Evolutionary conservation across 2,113 vertebrate species (phyloP), one percentile per base, ranked within the genome.

Genomic region (Oplegnathus fasciatus): DNA sequence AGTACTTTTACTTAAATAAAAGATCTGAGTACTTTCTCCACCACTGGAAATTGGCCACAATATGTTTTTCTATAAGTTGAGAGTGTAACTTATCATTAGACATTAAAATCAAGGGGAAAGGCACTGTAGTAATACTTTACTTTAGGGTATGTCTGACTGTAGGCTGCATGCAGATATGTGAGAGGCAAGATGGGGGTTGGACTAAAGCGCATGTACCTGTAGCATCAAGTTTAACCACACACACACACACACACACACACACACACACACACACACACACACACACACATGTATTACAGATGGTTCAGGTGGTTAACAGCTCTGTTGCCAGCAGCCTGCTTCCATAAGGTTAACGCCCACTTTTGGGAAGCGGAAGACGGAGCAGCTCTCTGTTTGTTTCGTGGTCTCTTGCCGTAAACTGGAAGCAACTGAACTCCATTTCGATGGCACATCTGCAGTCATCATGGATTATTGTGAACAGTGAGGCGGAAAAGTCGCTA

Each of bases 281-380:
- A 37, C 3, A 37, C 6, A 37, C 34, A 37, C 34, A n/a, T n/a
- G 15, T 11, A 15, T 50, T n/a, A 18, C 48, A 66, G 0, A 1
- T 5, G 30, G 30, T 9, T 24, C 1, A 66, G 20, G 48, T 54
- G 20, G 44, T 64, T 40, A 64, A 66, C 52, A n/a, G 30, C n/a
- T 6, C 14, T 15, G 61, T 44, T 3, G 44, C 17, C 46, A 50
- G 2, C 80, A 22, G 61, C 11, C 17, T 44, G 2, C 37, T 5
- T 83, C 62, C 65, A 26, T 17, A 22, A 82, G 40, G 75, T 75
- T 9, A 40, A 86, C 90, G 84, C 88, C 92, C 87, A 89, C 89
- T 73, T 72, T 34, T 34, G 44, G 75, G 77, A 86, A 89, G 89
- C 91, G 92, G 89, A 92, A 91, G 88, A 84, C 78, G 89, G 74